Base-by-base conservation (phyloP, 2,797 vertebrate species). In the Orientallactaga sibirica region DNA sequence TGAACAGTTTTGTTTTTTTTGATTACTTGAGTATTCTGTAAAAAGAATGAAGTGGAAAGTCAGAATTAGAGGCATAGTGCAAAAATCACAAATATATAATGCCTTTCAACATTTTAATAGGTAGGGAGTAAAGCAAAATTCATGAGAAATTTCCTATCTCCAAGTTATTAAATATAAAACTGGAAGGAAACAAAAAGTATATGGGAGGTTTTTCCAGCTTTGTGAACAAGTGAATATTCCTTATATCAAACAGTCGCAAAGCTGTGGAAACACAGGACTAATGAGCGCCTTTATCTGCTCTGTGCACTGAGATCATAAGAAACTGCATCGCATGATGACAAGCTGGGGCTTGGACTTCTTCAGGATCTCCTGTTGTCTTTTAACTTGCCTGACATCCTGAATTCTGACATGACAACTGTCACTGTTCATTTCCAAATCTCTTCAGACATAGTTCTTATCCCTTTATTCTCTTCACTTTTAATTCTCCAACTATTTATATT, bases 381-480 rank as follows among this genome's bases (percentile, higher is more conserved):
- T 10, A 76, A 29, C 62, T 70, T 6, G 41, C 41, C 78, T 41
- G 77, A 80, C 86, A 86, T 92, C 64, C 80, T 86, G 82, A 88
- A 81, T 86, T 88, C 87, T 94, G 78, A 86, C 82, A 86, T 74
- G 48, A 66, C 6, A 67, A 18, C 84, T 90, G 64, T 79, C 87
- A 78, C 48, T 62, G 67, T 41, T 95, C 41, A 95, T 94, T 95
- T 96, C 79, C 78, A 94, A 76, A 76, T 8, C n/a, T 90, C 93
- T 93, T 61, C 41, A n/a, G 41, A 94, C 91, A 68, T 33, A 79
- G 41, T 88, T 92, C 78, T 33, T 91, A 48, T 19, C 80, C 25
- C 58, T 92, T 93, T 92, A 18, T 55, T 80, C 37, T 83, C 76
- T 78, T 94, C 19, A 88, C 58, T 95, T 88, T 83, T 86, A 86